A percentile compares a stretch with the other conserved stretches of the same genome.
Evolutionary conservation across 2,113 vertebrate genomes (phyloP).

Genomic region (Nibea albiflora): DNA sequence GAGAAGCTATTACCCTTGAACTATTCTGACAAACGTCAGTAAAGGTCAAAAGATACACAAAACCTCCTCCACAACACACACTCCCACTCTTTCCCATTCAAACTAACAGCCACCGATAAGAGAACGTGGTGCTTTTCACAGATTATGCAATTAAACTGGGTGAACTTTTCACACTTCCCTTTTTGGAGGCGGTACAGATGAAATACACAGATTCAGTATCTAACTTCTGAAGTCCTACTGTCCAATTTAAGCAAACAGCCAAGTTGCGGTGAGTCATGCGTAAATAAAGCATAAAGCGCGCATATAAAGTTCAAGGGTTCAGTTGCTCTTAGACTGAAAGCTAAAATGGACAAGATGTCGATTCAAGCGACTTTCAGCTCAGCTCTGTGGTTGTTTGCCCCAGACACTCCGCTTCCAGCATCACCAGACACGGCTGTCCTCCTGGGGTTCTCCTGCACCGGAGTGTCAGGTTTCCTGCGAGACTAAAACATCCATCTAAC

Average conservation of each 20-base stretch:
- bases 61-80: not conserved
- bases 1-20: too few species aligned
- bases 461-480: constrained; percentile 64
- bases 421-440: constrained; percentile 51
- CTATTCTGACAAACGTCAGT: constrained; percentile 19
- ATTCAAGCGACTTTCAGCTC: constrained; percentile 37
- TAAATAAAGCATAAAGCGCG: constrained; percentile 45
- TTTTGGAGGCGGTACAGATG: constrained; percentile 16
- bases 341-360: constrained; percentile 24
- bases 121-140: not conserved
- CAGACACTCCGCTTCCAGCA: constrained; percentile 41
- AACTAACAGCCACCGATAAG: constrained; percentile 31
- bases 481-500: constrained; percentile 57
- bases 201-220: constrained; percentile 6
- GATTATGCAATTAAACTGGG: not conserved
- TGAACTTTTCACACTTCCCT: constrained; percentile 1
- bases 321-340: constrained; percentile 30
- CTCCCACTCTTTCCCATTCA: not conserved
- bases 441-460: constrained; percentile 42
- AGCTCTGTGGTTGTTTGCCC: constrained; percentile 11
- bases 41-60: not conserved
- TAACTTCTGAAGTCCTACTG: not conserved
- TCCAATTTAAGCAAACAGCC: constrained; percentile 16
- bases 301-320: constrained; percentile 33
- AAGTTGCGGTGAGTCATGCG: constrained; percentile 20